These are phyloP conservation scores for Contarinia nasturtii DNA, from an alignment of 1,140 invertebrate species.

Conservation along the genomic window DNA sequence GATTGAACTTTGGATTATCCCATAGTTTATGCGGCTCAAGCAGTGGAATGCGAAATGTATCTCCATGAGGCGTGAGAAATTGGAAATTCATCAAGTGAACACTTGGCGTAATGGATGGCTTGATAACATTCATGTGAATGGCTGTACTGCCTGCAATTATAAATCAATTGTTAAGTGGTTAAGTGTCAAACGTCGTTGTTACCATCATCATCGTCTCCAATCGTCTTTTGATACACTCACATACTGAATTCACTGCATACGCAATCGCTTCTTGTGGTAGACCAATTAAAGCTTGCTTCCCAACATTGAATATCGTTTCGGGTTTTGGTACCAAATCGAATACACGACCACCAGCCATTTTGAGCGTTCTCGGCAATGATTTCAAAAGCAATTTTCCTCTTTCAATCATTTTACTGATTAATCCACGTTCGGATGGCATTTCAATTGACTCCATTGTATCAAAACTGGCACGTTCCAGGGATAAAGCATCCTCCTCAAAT, in stretches of 20 bases:
- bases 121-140: background rate
- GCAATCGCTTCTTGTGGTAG: background rate
- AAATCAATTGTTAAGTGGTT: too few species aligned
- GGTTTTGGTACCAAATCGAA: background rate
- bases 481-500: too few species aligned
- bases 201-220: background rate
- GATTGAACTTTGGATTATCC: background rate
- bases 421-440: too few species aligned
- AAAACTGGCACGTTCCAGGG: too few species aligned
- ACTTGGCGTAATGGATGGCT: background rate
- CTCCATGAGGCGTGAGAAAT: too few species aligned
- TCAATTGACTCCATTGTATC: too few species aligned
- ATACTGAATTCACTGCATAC: background rate
- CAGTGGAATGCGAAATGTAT: background rate
- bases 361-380: background rate
- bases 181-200: background rate
- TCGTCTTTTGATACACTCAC: background rate
- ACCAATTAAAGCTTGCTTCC: background rate
- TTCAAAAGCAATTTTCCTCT: background rate
- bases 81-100: too few species aligned
- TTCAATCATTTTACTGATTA: too few species aligned
- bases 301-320: background rate
- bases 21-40: background rate
- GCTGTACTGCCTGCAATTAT: background rate
- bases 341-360: background rate